Percentiles rank a stretch among this genome's conserved stretches.
phyloP scores from a whole-genome alignment of 1,140 invertebrate genomes.

The Drosophila insularis region DNA sequence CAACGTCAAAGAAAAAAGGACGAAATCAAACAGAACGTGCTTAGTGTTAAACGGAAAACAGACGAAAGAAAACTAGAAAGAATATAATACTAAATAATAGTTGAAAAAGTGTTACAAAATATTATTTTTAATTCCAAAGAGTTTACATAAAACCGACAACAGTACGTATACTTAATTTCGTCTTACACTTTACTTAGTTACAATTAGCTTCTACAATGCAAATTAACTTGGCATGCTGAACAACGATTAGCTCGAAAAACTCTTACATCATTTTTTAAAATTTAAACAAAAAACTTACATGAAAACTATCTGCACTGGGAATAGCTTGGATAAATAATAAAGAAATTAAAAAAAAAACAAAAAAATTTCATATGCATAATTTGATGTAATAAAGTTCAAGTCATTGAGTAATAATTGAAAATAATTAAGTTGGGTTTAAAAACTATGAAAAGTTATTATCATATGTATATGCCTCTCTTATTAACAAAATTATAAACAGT shows the following conservation, averaged over 20 bases:
- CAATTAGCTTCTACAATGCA: constrained; percentile 27
- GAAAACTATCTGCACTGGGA: constrained; percentile 27
- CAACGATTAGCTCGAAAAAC: constrained; percentile 20
- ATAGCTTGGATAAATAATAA: constrained; percentile 16
- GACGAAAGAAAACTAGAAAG: constrained; percentile 13
- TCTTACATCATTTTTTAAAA: constrained; percentile 38
- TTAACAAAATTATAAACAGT: not conserved
- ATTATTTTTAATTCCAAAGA: not conserved
- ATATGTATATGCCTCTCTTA: not conserved
- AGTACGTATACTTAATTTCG: constrained; percentile 60
- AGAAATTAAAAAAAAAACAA: constrained; percentile 13
- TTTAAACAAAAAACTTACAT: constrained; percentile 3
- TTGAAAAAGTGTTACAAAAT: constrained; percentile 14
- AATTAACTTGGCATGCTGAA: constrained; percentile 33
- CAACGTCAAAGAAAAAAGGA: constrained; percentile 8
- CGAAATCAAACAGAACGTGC: constrained; percentile 27
- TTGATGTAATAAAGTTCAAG: constrained; percentile 15
- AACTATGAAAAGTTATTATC: not conserved
- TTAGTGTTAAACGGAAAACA: constrained; percentile 39
- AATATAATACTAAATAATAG: constrained; percentile 7
- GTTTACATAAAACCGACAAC: not conserved
- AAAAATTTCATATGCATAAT: constrained; percentile 27
- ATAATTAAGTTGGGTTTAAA: not conserved
- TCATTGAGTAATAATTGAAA: not conserved
- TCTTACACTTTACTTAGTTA: constrained; percentile 10